Percentiles rank a stretch among this genome's conserved stretches.
Conservation (phyloP, 2,113 vertebrate genomes). For the Canis aureus region DNA sequence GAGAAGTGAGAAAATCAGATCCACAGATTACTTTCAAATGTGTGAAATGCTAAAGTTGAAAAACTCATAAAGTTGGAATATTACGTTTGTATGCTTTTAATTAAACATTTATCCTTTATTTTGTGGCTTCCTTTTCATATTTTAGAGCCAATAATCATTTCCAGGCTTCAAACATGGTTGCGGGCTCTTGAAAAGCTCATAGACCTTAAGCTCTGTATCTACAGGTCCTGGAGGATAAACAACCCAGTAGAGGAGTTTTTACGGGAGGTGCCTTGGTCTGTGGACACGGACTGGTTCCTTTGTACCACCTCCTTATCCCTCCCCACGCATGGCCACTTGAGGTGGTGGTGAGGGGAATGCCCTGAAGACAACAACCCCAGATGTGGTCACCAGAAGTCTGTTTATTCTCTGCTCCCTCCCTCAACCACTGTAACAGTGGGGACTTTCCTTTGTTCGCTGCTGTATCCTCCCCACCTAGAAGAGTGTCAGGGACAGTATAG, state of each 20-base stretch:
- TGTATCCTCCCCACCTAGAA: background rate
- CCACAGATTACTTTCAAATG: slow-evolving; percentile 55
- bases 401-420: background rate
- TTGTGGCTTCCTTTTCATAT: slow-evolving; percentile 29
- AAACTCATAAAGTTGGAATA: background rate
- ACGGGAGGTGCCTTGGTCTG: background rate
- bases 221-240: background rate
- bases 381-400: background rate
- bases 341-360: rapidly evolving
- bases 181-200: background rate
- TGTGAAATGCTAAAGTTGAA: slow-evolving; percentile 30
- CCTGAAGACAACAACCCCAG: background rate
- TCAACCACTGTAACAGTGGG: background rate
- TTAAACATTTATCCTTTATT: slow-evolving; percentile 35
- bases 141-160: slow-evolving; percentile 48
- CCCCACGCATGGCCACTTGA: rapidly evolving
- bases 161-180: background rate
- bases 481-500: background rate
- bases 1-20: slow-evolving; percentile 55
- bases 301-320: background rate
- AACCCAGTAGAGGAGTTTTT: background rate
- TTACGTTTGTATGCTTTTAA: background rate
- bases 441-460: background rate
- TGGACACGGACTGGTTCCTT: background rate
- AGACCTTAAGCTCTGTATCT: background rate